Base-by-base conservation (phyloP, 2,113 vertebrate genomes). In the Syngnathoides biaculeatus region DNA sequence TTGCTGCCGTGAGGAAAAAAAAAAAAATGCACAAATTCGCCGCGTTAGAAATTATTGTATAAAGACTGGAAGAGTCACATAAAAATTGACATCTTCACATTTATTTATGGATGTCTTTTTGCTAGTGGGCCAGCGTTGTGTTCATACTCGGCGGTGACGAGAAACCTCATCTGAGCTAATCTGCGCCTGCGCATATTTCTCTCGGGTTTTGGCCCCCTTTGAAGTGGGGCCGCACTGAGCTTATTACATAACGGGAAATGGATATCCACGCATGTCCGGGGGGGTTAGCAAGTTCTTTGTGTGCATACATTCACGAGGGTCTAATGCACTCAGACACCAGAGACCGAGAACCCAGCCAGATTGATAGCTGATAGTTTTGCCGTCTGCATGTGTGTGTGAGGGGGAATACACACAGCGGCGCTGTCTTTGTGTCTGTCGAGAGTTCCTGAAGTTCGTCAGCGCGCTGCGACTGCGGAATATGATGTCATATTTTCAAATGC, bases 211-310 rank as follows among this genome's bases (percentile, higher is more conserved):
- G 87, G 83, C 74, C 72, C 55, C 69, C 63, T 78, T 72, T 73
- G 67, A 77, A 71, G 77, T 82, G 74, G 70, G 68, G 56, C 55
- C 58, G 70, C 48, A 70, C 74, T 75, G 69, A 75, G 75, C 76
- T 78, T 75, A 72, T 88, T 89, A 80, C 75, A 79, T 89, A 89
- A 88, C 77, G 52, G 72, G 79, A 79, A 85, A 87, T 68, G 74
- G 81, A 84, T 83, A 79, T 79, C 38, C 77, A 66, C 74, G 71
- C 79, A 43, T 43, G 71, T 82, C 67, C 65, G 71, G 58, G 63
- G 71, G 65, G 64, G 69, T 68, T 2, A 22, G 26, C 63, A 48
- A 70, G 57, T 71, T 53, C 53, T 68, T 74, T 15, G 58, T n/a
- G 30, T 19, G 5, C 38, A 24, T 61, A 30, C 24, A 39, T 75